Conservation (phyloP, 2,888 invertebrate genomes). For the Formica aserva region DNA sequence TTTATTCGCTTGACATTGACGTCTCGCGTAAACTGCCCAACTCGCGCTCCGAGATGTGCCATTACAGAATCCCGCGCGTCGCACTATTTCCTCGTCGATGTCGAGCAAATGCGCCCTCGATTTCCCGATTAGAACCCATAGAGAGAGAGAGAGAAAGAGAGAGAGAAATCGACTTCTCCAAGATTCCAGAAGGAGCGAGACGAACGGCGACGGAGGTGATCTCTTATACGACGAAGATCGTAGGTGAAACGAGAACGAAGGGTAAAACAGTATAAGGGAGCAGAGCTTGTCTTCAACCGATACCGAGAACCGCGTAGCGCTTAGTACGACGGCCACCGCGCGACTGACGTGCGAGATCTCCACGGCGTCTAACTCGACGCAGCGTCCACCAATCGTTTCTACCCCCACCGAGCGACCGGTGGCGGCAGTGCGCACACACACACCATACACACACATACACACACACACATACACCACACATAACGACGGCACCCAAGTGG, state of each 20-base stretch:
- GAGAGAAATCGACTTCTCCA: neutral
- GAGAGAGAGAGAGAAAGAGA: neutral
- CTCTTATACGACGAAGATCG: neutral
- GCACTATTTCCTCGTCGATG: conserved; percentile 21
- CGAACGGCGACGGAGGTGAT: neutral
- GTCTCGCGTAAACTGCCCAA: conserved; percentile 43
- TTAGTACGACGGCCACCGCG: conserved; percentile 82
- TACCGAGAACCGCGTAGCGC: conserved; percentile 66
- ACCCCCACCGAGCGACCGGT: conserved; percentile 71
- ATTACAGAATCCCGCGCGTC: conserved; percentile 51
- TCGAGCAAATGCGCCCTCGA: conserved; percentile 7
- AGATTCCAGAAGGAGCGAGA: neutral
- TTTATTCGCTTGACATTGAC: conserved; percentile 39
- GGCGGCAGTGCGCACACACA: conserved; percentile 64
- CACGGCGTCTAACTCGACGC: conserved; percentile 83
- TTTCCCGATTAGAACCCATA: neutral
- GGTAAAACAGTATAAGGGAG: conserved; percentile 5
- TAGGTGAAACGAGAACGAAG: neutral
- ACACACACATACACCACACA: conserved; percentile 48
- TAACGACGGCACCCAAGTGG: conserved; percentile 53
- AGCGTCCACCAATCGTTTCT: conserved; percentile 82
- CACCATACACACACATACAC: neutral
- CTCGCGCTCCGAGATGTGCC: conserved; percentile 40
- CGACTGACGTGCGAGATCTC: conserved; percentile 84
- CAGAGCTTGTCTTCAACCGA: conserved; percentile 29